These are phyloP conservation scores for Trachops cirrhosus DNA, from an alignment of 2,797 vertebrate genomes.

Conservation along the genomic window DNA sequence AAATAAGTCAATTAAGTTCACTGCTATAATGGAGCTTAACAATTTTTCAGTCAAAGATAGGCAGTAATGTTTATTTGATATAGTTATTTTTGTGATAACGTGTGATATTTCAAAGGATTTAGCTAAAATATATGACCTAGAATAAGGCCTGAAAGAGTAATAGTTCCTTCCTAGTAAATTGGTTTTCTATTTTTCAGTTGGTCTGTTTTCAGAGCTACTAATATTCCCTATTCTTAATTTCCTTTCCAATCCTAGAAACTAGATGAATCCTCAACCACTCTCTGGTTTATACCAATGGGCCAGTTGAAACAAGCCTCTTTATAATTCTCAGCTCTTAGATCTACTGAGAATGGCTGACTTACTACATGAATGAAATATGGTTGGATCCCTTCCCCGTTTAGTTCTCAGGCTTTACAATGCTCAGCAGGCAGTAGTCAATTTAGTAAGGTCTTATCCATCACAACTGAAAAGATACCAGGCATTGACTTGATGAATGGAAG, in stretches of 20 bases:
- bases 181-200: not conserved
- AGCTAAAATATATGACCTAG: not conserved
- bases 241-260: slow-evolving; percentile 19
- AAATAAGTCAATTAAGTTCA: not conserved
- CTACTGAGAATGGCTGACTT: slow-evolving; percentile 67
- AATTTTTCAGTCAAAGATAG: not conserved
- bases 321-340: slow-evolving; percentile 21
- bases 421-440: slow-evolving; percentile 85
- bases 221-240: not conserved
- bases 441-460: slow-evolving; percentile 84
- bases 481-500: slow-evolving; percentile 84
- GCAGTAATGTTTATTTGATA: not conserved
- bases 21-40: not conserved
- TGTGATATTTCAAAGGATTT: not conserved
- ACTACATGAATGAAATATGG: slow-evolving; percentile 62
- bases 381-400: slow-evolving; percentile 72
- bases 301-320: slow-evolving; percentile 39
- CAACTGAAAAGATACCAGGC: slow-evolving; percentile 79
- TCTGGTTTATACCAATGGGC: not conserved
- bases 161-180: not conserved
- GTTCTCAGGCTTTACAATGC: slow-evolving; percentile 82
- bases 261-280: not conserved
- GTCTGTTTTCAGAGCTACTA: not conserved
- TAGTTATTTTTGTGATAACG: not conserved
- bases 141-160: not conserved